Evolutionary conservation across 2,113 vertebrate species (phyloP).

Genomic region (Rhea americana): DNA sequence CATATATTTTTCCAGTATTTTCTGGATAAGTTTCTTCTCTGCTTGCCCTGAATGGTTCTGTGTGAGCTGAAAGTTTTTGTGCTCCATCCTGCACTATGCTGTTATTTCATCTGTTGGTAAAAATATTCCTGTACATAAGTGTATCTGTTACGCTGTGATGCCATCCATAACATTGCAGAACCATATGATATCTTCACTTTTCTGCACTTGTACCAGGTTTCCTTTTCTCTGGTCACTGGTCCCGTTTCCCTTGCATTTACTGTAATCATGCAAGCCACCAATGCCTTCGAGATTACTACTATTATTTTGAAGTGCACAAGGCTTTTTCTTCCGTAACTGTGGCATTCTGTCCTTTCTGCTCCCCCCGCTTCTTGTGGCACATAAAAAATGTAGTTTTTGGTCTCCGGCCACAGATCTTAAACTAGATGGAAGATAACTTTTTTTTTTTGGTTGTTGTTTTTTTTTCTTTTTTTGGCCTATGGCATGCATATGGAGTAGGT

Average conservation of each 20-base stretch:
- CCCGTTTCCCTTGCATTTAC: neutral
- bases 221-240: neutral
- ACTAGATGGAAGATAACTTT: neutral
- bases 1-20: neutral
- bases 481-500: neutral
- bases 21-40: neutral
- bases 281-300: neutral
- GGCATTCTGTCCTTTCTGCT: neutral
- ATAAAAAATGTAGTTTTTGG: neutral
- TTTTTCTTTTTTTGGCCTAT: fast-evolving
- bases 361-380: neutral
- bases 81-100: neutral
- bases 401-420: neutral
- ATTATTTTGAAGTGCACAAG: neutral
- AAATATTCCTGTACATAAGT: neutral
- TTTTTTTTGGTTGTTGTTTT: no score
- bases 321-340: neutral
- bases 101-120: neutral
- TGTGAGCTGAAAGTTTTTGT: neutral
- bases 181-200: neutral
- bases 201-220: neutral
- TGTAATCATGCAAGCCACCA: neutral
- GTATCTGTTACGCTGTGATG: neutral
- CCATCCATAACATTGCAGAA: neutral
- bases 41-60: neutral